Base-by-base conservation (phyloP, 1,140 invertebrate genomes). In the Eumaeus atala region DNA sequence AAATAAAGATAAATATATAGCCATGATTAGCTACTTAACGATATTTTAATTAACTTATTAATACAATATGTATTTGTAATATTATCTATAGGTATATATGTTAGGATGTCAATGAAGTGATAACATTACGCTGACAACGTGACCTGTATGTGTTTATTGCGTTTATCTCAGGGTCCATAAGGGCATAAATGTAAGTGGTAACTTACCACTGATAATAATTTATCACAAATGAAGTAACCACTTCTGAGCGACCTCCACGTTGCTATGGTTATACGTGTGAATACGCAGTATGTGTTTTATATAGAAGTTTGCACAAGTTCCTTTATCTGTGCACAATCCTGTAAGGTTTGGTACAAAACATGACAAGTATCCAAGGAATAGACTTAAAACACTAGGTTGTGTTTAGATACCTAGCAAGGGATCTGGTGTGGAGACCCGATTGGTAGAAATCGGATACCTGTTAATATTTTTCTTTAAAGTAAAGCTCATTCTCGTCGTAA, bases 111-210 rank as follows among this genome's bases (percentile, higher is more conserved):
- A 60, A 54, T 54, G 34, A 54, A 21, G 34, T 34, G 61, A 58
- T 55, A 74, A 74, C 73, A 72, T 71, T 49, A 49, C 35, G 37
- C 18, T 40, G 17, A 70, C 57, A 66, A 62, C 58, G 42, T 72
- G 74, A 79, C 72, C 72, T 55, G 53, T 21, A 50, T 56, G 66
- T 72, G 37, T 18, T 11, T 42, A 28, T 52, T 52, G 18, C 28
- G 28, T 18, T 77, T 70, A 70, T 70, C 40, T 56, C 58, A 62
- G 54, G 72, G 72, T 70, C 64, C 52, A 42, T 56, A 65, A 65
- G 70, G 67, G 59, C 61, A 59, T 53, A 53, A 48, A 70, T 72
- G 36, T 49, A 50, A 57, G 48, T 52, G 44, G 61, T 59, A 59
- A 64, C 40, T 44, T 40, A 52, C 28, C 5, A n/a, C 52, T 35